phyloP scores from a whole-genome alignment of 2,888 invertebrate species.

The Trissolcus japonicus region DNA sequence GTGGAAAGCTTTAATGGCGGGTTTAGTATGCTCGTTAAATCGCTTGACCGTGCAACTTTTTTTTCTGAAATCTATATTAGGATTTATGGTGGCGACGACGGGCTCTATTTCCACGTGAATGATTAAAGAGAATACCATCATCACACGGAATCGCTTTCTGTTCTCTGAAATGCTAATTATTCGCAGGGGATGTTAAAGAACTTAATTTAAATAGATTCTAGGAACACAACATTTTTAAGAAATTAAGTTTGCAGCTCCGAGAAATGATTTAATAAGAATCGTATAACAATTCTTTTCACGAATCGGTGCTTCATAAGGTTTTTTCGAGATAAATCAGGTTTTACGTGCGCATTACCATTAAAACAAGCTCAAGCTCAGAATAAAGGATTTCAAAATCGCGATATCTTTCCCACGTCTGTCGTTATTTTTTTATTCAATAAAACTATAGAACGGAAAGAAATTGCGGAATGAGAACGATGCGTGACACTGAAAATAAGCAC shows the following conservation, averaged over 20 bases:
- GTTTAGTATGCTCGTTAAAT: conserved; percentile 65
- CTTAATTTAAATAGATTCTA: no score
- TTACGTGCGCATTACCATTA: conserved; percentile 18
- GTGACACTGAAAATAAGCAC: conserved; percentile 31
- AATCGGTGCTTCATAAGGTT: no score
- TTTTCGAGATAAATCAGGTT: conserved; percentile 12
- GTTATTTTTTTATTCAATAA: conserved; percentile 39
- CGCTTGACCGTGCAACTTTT: conserved; percentile 62
- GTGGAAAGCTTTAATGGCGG: conserved; percentile 58
- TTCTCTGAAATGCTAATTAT: no score
- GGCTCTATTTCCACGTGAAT: conserved; percentile 17
- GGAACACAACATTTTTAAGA: no score
- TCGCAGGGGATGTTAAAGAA: no score
- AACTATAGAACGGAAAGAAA: conserved; percentile 18
- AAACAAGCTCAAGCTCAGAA: conserved; percentile 12
- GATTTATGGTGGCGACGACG: conserved; percentile 58
- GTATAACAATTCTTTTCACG: no score
- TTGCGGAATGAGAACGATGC: conserved; percentile 27
- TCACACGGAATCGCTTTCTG: no score
- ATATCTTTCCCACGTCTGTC: not conserved
- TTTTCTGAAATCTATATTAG: conserved; percentile 56
- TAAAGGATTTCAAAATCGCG: no score
- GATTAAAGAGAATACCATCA: conserved; percentile 33
- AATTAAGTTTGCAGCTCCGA: no score
- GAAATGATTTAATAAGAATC: no score